Evolutionary conservation across 2,888 invertebrate genomes (phyloP).

Genomic region (Chrysolina americana): DNA sequence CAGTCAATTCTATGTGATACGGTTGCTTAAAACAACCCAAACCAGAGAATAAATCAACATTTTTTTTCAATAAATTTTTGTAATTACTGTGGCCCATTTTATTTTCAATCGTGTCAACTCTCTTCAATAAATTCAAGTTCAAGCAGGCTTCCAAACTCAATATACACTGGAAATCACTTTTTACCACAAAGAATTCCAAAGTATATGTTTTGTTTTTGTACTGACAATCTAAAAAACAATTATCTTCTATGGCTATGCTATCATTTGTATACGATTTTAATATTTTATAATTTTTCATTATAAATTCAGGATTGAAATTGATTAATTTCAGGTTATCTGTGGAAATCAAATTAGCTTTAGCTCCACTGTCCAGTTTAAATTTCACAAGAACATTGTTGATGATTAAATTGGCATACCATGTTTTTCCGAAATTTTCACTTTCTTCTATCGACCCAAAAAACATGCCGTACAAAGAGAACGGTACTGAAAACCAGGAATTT

Average conservation of each 20-base stretch:
- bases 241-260: constrained; percentile 22
- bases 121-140: constrained; percentile 29
- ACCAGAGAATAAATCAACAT: constrained; percentile 30
- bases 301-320: constrained; percentile 17
- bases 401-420: neutral
- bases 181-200: constrained; percentile 32
- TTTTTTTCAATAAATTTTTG: neutral
- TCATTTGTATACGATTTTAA: constrained; percentile 38
- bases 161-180: constrained; percentile 21
- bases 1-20: constrained; percentile 31
- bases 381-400: neutral
- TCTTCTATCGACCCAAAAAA: constrained; percentile 19
- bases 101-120: constrained; percentile 22
- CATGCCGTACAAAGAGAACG: no score
- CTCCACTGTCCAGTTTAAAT: constrained; percentile 31
- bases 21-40: constrained; percentile 31
- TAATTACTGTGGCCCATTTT: constrained; percentile 1
- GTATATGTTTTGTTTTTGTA: constrained; percentile 17
- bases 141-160: constrained; percentile 23
- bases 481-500: no score
- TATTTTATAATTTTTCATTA: constrained; percentile 19
- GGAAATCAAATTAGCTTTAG: constrained; percentile 29
- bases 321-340: constrained; percentile 19
- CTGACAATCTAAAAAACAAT: constrained; percentile 23
- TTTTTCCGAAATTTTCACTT: neutral